Evolutionary conservation across 2,113 vertebrate species (phyloP), one percentile per base, ranked within the genome.

Genomic region (Gallinago jamesoni): DNA sequence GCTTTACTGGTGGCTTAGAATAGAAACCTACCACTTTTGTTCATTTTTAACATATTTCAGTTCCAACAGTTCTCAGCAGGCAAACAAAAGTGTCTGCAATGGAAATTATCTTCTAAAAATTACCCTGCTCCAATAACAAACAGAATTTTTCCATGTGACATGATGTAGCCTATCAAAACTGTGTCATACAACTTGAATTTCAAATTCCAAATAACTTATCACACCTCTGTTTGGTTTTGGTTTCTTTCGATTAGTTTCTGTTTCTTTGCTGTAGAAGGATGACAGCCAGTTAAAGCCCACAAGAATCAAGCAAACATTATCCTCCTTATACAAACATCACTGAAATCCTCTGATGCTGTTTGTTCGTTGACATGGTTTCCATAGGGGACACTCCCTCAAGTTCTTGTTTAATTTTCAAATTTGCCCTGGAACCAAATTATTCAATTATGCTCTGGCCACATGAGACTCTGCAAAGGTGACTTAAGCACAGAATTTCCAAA

Each of bases 341-440:
- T 87, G 63, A 93, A 96, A 93, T 87, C 80, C 92, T 96, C 89
- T 43, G 90, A 92, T 76, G 62, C 74, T 94, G 69, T 94, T 96
- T 91, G 69, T 89, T 96, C 62, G 0, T 81, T 93, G 94, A 79
- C 94, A 85, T 50, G 67, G 74, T 91, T 95, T 96, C 94, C 74
- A 12, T 6, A 66, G 86, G 87, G 84, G 81, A 84, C 77, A 79
- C 91, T 96, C 77, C 94, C 77, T 93, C 77, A 69, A 87, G 69
- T 81, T 50, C 75, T 84, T 95, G 77, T 79, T 96, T 96, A 92
- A 75, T 95, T 95, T 96, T 89, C 89, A 94, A 91, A 94, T 93
- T 82, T 96, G 74, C 89, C 95, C 89, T 87, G 67, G 45, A 96
- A 82, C 80, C 57, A 93, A 72, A 92, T 72, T 87, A 90, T 95